Evolutionary conservation across 2,888 invertebrate genomes (phyloP), one percentile per base, ranked within the genome.

Genomic region (Leptinotarsa haldemani): DNA sequence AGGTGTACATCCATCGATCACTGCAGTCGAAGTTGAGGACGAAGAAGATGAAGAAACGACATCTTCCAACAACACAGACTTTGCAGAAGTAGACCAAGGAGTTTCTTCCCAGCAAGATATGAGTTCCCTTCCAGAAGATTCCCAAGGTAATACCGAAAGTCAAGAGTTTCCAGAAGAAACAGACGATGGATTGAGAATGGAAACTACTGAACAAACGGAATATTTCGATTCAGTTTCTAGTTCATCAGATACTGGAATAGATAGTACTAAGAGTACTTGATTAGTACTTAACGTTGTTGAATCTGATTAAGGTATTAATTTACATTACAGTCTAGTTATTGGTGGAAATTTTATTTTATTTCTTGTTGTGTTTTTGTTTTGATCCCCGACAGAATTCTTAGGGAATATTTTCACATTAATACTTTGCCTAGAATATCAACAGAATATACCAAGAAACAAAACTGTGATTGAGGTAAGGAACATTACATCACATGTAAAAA

Each of bases 1-100:
- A 87, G 87, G 87, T 18, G 86, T 87, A 22, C 87, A 87, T 82
- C 86, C 87, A 2, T 87, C 87, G 3, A 82, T 85, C 52, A 79
- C 85, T 58, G 85, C 84, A 16, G 82, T 85, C 2, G 84, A 85
- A 71, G 79, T 82, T 25, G 85, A 84, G 18, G 85, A 85, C 18
- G 85, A 81, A 16, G 82, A 80, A 15, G 80, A 78, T 64, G 76
- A 77, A 25, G 79, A 78, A n/a, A 69, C 71, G 20, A 68, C 73
- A 9, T 56, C 73, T 3, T 80, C 82, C 77, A 83, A 75, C 74
- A 82, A 80, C 50, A 76, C 75, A 13, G 82, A 83, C 70, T 81
- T 77, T 69, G 83, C 82, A 13, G 83, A 83, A 71, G 82, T 80
- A 1, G 83, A 83, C 52, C 80, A 74, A 16, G 80, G 80, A 63